phyloP scores from a whole-genome alignment of 2,113 vertebrate species.

The Ifrita kowaldi region DNA sequence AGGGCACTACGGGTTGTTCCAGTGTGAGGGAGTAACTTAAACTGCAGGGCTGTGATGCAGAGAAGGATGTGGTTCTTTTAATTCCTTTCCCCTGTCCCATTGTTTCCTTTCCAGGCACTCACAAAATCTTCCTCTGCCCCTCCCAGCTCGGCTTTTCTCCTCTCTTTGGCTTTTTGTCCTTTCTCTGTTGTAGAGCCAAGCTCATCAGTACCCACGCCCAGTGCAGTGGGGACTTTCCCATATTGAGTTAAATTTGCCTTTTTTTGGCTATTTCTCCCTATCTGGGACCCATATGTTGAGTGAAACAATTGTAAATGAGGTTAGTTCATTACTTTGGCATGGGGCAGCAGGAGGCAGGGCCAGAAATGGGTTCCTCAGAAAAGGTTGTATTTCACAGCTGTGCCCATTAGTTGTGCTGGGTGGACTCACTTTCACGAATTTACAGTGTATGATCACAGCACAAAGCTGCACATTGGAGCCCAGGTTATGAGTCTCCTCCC shows the following conservation, averaged over 20 bases:
- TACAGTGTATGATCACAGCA: background rate
- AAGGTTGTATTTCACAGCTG: background rate
- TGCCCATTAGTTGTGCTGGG: background rate
- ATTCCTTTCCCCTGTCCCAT: conserved; percentile 28
- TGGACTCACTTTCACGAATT: background rate
- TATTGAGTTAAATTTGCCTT: background rate
- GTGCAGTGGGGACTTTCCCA: background rate
- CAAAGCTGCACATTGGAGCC: background rate
- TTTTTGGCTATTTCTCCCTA: background rate
- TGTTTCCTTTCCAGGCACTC: background rate
- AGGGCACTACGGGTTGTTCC: background rate
- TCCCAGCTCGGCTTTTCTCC: background rate
- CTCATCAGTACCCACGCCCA: background rate
- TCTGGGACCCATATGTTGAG: conserved; percentile 25
- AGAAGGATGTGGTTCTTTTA: conserved; percentile 38
- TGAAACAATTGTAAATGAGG: conserved; percentile 8
- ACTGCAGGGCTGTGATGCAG: background rate
- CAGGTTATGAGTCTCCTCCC: background rate
- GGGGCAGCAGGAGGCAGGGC: background rate
- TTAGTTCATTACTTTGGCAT: background rate
- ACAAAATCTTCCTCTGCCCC: background rate
- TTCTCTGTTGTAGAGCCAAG: background rate
- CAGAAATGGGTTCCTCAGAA: background rate
- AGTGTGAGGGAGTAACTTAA: background rate
- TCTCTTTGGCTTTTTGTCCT: background rate